Evolutionary conservation across 2,797 vertebrate species (phyloP), one percentile per base, ranked within the genome.

Genomic region (Aldrovandia affinis): DNA sequence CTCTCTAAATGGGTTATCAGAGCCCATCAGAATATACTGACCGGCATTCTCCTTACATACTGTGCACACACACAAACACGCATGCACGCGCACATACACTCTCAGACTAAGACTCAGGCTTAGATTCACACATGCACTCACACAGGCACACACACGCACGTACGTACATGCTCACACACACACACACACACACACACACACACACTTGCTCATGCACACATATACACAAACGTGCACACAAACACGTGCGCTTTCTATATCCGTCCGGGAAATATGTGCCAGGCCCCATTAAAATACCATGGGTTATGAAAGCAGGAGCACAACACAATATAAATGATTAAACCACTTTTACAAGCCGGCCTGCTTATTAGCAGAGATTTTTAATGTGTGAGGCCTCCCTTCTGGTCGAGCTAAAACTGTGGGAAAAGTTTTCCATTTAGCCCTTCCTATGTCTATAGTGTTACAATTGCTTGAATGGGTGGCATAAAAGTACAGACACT

Each of bases 221-320:
- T 84, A 83, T 85, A 52, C 39, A 89, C 83, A 87, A 82, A 83
- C 50, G 63, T 39, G 57, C 20, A 83, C n/a, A n/a, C n/a, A 42
- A 33, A 59, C 14, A 59, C 78, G 55, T 65, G 36, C 2, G 2
- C 85, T 86, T 28, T 80, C 87, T 89, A 91, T 90, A 90, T 88
- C 88, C 79, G 88, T 88, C 84, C 89, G 80, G 86, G 86, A 92
- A 78, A 88, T 90, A 89, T 85, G 90, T 92, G 93, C 82, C 87
- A 94, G 81, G 86, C 86, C 86, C 86, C 88, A 88, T 91, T 88
- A 91, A 92, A 92, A 93, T 92, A 88, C 90, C 88, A 88, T 2
- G 4, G 4, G 70, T 87, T 88, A 92, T 89, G 92, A 87, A 90
- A 91, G 33, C 39, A 83, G 85, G 87, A 86, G 88, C 89, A 89